phyloP scores from a whole-genome alignment of 1,140 invertebrate genomes.

The Agrypnia vestita region DNA sequence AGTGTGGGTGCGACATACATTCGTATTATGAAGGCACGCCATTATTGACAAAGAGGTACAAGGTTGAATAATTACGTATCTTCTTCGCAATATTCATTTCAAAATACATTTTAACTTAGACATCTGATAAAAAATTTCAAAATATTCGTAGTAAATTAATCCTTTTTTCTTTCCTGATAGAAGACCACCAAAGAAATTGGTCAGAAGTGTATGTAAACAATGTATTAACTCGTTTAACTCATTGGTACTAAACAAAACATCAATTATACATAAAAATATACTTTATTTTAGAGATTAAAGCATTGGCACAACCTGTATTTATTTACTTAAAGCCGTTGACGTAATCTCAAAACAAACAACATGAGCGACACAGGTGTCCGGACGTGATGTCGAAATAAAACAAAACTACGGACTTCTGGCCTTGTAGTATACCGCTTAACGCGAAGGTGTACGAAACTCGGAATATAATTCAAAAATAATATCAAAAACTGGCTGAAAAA shows the following conservation, averaged over 20 bases:
- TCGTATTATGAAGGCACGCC: neutral
- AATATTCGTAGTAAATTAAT: too few relatives aligned
- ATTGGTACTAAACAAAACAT: too few relatives aligned
- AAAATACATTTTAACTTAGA: too few relatives aligned
- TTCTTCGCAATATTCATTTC: neutral
- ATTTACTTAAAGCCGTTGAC: neutral
- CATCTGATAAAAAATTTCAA: too few relatives aligned
- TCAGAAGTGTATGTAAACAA: too few relatives aligned
- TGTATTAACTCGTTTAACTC: too few relatives aligned
- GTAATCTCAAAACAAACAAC: neutral
- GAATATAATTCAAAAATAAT: neutral
- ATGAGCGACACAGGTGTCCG: neutral
- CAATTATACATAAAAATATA: too few relatives aligned
- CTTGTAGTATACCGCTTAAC: neutral
- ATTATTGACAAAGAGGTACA: constrained; percentile 19
- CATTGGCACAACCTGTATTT: neutral
- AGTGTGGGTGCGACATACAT: neutral
- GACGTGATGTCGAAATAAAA: constrained; percentile 8
- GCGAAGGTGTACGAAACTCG: neutral
- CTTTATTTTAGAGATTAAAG: too few relatives aligned
- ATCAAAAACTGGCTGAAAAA: neutral
- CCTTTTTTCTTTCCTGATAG: too few relatives aligned
- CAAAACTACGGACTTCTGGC: neutral
- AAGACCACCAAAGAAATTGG: too few relatives aligned
- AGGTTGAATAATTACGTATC: constrained; percentile 22